These are phyloP conservation scores for Pristionchus fissidentatus DNA, from an alignment of 2,888 invertebrate genomes.

Conservation along the genomic window DNA sequence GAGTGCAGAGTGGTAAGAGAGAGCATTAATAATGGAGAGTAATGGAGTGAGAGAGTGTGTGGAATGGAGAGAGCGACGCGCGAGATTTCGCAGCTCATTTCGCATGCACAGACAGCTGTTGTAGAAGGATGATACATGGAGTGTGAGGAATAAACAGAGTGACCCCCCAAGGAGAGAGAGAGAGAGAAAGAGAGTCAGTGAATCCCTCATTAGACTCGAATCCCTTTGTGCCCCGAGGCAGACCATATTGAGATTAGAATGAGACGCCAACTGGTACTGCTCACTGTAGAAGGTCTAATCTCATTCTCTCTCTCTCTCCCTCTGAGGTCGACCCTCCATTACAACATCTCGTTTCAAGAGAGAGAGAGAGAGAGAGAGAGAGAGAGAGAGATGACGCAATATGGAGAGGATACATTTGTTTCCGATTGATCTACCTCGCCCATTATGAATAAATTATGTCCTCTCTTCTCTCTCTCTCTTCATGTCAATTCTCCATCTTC, in stretches of 20 bases:
- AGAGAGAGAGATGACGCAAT: conserved; percentile 15
- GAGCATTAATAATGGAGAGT: no score
- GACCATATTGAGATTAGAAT: conserved; percentile 35
- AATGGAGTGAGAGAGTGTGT: conserved; percentile 22
- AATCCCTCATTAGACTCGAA: conserved; percentile 29
- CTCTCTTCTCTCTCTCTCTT: conserved; percentile 8
- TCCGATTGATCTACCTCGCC: not conserved
- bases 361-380: not conserved
- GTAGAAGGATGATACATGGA: conserved; percentile 44
- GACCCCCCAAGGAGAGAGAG: not conserved
- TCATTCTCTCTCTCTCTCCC: not conserved
- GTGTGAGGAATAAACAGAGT: conserved; percentile 24
- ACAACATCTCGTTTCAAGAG: not conserved
- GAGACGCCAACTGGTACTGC: conserved; percentile 13
- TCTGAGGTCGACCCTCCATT: conserved; percentile 6
- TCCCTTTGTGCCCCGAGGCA: conserved; percentile 17
- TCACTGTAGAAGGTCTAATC: not conserved
- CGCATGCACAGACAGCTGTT: conserved; percentile 42
- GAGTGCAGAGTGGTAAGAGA: conserved; percentile 38
- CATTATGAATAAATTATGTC: conserved; percentile 36
- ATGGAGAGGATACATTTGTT: not conserved
- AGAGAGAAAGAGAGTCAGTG: conserved; percentile 7
- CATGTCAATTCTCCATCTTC: conserved; percentile 15
- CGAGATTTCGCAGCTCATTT: conserved; percentile 43
- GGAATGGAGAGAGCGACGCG: conserved; percentile 18